Evolutionary conservation across 2,888 invertebrate genomes (phyloP), one percentile per base, ranked within the genome.

Genomic region (Icerya purchasi): DNA sequence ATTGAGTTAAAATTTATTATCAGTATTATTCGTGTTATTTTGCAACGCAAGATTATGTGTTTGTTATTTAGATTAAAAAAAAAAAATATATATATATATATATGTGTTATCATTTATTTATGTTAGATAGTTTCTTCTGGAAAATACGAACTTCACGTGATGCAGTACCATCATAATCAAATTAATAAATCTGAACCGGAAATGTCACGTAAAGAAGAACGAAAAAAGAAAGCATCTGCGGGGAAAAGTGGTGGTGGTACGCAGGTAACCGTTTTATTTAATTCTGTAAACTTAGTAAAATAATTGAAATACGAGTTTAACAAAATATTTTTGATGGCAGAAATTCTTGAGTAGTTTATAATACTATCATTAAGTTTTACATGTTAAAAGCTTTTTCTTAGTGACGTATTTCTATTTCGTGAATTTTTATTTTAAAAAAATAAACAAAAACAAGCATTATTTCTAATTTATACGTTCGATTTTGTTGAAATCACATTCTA

Each of bases 241-340:
- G 90, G 90, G 1, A 93, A 92, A 76, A 82, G 82, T 56, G 93
- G 93, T 18, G 92, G 93, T 19, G 93, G 93, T 1, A 80, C 84
- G 14, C 93, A 93, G 68, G 69, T 69, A 56, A 59, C 22, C 59
- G 1, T 22, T 25, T 53, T 20, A 14, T 24, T 50, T 36, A 36
- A 8, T 8, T 5, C 14, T 36, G 36, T 36, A 8, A 36, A 36
- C 14, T 36, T 36, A 8, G 5, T 36, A 36, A 14, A 8, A 36
- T 8, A 8, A 36, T 36, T 36, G 36, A 36, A 36, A 14, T 36
- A 18, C 14, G 19, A 51, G 36, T 36, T 36, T 36, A 36, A 36
- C 36, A 36, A 36, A 5, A 36, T 36, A 36, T 36, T 8, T 36
- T 36, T 14, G 14, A 14, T 36, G n/a, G n/a, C n/a, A n/a, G 20